phyloP scores from a whole-genome alignment of 2,113 vertebrate genomes.

The Oenanthe melanoleuca region DNA sequence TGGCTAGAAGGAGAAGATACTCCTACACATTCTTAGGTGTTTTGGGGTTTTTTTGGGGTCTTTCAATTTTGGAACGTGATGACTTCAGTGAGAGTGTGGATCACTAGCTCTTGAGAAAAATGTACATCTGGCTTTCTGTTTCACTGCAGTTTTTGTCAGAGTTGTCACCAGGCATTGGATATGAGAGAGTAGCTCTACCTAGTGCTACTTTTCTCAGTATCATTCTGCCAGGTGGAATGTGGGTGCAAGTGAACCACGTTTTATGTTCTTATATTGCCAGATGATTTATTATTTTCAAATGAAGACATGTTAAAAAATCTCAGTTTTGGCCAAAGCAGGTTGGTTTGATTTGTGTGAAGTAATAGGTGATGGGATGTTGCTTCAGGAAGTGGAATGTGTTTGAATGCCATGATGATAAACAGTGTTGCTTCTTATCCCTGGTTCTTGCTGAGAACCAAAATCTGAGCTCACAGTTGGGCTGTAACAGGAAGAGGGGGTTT shows the following conservation, averaged over 20 bases:
- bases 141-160: neutral
- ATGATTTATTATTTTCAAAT: neutral
- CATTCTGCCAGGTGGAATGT: neutral
- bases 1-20: neutral
- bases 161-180: neutral
- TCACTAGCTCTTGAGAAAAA: neutral
- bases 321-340: neutral
- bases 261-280: neutral
- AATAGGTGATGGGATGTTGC: neutral
- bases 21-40: neutral
- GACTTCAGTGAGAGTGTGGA: neutral
- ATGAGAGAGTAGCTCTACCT: neutral
- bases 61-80: neutral
- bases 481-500: neutral
- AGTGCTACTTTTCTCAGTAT: neutral
- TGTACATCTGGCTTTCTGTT: neutral
- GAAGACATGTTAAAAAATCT: neutral
- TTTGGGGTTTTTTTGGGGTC: neutral
- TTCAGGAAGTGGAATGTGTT: neutral
- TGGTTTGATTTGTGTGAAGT: neutral
- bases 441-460: neutral
- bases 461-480: neutral
- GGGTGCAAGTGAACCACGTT: neutral
- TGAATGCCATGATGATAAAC: neutral
- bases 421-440: neutral